Evolutionary conservation across 2,113 vertebrate species (phyloP).

Genomic region (Lasiurus cinereus): DNA sequence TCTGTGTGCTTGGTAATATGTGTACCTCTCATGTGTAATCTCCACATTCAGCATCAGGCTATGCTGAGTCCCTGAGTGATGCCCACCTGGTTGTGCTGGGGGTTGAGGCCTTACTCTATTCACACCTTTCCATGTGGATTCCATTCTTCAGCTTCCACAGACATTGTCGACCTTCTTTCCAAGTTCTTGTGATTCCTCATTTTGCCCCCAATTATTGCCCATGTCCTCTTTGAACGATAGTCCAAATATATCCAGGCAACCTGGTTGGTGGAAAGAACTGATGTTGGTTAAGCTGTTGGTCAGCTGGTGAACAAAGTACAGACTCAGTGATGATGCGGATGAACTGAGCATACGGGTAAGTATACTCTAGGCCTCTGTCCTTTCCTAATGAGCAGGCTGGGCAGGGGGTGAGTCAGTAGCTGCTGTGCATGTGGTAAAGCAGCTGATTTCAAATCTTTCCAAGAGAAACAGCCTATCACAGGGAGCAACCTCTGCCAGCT

Average conservation of each 20-base stretch:
- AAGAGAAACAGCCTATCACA: background rate
- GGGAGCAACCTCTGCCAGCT: too few species aligned
- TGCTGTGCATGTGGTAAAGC: background rate
- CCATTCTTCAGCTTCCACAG: background rate
- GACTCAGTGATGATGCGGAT: background rate
- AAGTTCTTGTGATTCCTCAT: background rate
- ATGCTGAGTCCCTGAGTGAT: accelerated
- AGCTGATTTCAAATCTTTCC: background rate
- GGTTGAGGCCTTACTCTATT: background rate
- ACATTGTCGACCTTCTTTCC: background rate
- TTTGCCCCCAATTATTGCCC: background rate
- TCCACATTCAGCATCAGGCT: too few species aligned
- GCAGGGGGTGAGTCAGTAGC: background rate
- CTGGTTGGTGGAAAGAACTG: background rate
- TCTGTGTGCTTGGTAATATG: background rate
- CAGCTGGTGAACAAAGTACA: background rate
- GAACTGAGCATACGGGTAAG: accelerated
- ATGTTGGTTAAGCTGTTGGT: background rate
- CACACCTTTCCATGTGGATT: background rate
- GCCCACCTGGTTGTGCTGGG: background rate
- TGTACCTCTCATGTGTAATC: accelerated
- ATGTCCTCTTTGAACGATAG: background rate
- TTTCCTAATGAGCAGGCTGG: background rate
- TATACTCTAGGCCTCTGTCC: background rate
- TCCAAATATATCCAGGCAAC: background rate